Evolutionary conservation across 2,888 invertebrate genomes (phyloP).

Genomic region (Drosophila nr. perissopoda): DNA sequence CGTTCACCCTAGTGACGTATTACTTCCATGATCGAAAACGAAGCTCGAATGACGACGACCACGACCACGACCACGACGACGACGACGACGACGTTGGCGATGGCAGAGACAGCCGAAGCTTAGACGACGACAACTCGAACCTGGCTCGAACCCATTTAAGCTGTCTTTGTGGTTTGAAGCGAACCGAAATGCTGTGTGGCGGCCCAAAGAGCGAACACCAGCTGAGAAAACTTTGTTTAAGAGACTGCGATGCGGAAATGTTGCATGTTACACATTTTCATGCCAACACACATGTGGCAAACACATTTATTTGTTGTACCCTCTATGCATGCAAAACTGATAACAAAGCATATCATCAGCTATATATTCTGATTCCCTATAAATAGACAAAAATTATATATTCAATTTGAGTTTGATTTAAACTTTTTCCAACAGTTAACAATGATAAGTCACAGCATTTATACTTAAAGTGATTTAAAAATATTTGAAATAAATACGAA

Average conservation of each 20-base stretch:
- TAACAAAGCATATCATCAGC: neutral
- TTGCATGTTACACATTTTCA: constrained; percentile 60
- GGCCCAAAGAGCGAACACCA: constrained; percentile 56
- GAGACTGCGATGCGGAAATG: constrained; percentile 73
- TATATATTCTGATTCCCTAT: neutral
- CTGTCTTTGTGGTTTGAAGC: constrained; percentile 52
- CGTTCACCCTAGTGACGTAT: constrained; percentile 86
- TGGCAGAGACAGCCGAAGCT: constrained; percentile 52
- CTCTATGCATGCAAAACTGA: neutral
- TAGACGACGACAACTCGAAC: constrained; percentile 54
- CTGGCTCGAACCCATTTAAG: constrained; percentile 71
- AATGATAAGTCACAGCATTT: neutral
- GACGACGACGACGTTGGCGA: constrained; percentile 4
- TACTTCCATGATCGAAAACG: constrained; percentile 75
- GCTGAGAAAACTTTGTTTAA: constrained; percentile 43
- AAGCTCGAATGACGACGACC: constrained; percentile 34
- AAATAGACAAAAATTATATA: neutral
- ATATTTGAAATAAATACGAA: neutral
- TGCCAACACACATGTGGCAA: constrained; percentile 6
- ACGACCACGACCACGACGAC: constrained; percentile 21
- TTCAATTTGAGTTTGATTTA: neutral
- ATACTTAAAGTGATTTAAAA: neutral
- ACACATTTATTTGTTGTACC: constrained; percentile 2
- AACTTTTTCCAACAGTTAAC: neutral
- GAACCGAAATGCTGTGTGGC: constrained; percentile 48